These are phyloP conservation scores for Lasioglossum baleicum DNA, from an alignment of 1,140 invertebrate species.

Conservation along the genomic window DNA sequence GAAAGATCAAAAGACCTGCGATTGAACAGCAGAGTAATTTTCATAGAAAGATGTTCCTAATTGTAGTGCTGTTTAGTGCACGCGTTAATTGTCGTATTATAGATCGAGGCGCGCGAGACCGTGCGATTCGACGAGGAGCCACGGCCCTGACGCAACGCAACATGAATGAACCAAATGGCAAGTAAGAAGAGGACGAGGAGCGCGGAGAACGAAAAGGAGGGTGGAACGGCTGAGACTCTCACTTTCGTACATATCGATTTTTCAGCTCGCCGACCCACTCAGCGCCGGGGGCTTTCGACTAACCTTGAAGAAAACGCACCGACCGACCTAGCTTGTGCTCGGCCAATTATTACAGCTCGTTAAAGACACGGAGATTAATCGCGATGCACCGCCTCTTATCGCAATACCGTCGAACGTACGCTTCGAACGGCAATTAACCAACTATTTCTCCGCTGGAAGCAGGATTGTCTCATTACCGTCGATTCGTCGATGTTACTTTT, in stretches of 20 bases:
- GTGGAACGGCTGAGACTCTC: slow-evolving; percentile 68
- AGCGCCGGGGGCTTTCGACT: slow-evolving; percentile 55
- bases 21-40: no score
- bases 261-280: slow-evolving; percentile 64
- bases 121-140: slow-evolving; percentile 12
- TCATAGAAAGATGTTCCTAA: no score
- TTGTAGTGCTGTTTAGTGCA: no score
- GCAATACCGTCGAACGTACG: background rate
- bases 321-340: slow-evolving; percentile 39
- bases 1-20: no score
- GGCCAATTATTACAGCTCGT: slow-evolving; percentile 24
- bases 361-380: slow-evolving; percentile 8
- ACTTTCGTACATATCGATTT: slow-evolving; percentile 75
- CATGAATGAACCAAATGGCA: slow-evolving; percentile 65
- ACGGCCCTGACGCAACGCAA: slow-evolving; percentile 45
- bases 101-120: background rate
- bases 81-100: background rate
- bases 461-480: background rate
- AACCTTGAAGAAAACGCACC: slow-evolving; percentile 61
- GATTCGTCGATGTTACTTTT: background rate
- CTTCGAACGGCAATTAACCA: background rate
- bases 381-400: background rate
- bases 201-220: slow-evolving; percentile 63
- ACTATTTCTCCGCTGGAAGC: background rate
- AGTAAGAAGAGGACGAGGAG: slow-evolving; percentile 60